Evolutionary conservation across 1,140 invertebrate genomes (phyloP).

Genomic region (Holotrichia oblita): DNA sequence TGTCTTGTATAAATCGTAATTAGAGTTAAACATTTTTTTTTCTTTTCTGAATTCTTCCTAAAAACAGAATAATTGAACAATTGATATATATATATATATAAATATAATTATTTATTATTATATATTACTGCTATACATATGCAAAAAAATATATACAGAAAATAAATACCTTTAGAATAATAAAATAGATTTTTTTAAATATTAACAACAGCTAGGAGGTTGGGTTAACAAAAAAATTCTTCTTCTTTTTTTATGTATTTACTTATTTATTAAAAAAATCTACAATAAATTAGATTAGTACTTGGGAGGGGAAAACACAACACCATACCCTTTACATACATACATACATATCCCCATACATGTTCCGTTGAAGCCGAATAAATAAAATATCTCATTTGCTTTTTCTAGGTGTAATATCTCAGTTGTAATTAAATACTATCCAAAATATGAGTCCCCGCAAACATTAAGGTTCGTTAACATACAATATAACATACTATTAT

Average conservation of each 20-base stretch:
- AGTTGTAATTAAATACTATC: slow-evolving; percentile 48
- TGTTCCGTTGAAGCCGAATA: background rate
- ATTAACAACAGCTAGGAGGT: background rate
- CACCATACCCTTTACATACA: too few species aligned
- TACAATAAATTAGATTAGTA: background rate
- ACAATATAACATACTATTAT: too few species aligned
- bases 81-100: background rate
- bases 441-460: slow-evolving; percentile 48
- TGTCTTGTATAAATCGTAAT: background rate
- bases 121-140: background rate
- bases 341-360: background rate
- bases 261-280: background rate
- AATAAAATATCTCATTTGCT: slow-evolving; percentile 35
- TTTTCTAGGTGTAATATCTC: slow-evolving; percentile 44
- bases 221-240: background rate
- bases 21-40: too few species aligned
- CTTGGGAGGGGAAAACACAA: background rate
- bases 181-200: background rate
- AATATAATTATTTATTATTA: slow-evolving; percentile 5
- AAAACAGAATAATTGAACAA: background rate
- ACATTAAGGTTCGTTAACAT: slow-evolving; percentile 42
- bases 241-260: background rate
- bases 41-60: background rate
- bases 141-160: background rate
- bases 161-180: background rate